Evolutionary conservation across 2,888 invertebrate genomes (phyloP).

Genomic region (Pristionchus fissidentatus): DNA sequence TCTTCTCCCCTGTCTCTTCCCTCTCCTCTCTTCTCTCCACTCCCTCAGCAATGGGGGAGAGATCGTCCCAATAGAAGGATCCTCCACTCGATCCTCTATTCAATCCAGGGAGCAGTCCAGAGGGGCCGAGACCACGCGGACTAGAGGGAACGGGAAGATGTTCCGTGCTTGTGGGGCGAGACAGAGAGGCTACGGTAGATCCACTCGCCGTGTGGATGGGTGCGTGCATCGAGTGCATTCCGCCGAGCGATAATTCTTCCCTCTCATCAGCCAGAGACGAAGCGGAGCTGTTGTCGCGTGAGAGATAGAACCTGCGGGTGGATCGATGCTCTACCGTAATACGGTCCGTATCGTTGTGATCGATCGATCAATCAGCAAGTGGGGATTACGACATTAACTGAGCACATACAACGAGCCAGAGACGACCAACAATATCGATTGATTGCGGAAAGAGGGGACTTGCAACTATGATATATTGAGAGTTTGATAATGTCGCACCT

Average conservation of each 20-base stretch:
- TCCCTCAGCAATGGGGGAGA: slow-evolving; percentile 53
- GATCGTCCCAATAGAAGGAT: slow-evolving; percentile 48
- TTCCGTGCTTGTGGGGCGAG: slow-evolving; percentile 35
- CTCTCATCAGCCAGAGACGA: slow-evolving; percentile 19
- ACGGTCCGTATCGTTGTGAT: not conserved
- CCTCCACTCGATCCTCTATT: not conserved
- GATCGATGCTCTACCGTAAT: slow-evolving; percentile 7
- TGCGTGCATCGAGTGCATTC: not conserved
- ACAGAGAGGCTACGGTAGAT: slow-evolving; percentile 14
- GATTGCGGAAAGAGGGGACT: not conserved
- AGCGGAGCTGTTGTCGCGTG: slow-evolving; percentile 40
- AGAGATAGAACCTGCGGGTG: slow-evolving; percentile 44
- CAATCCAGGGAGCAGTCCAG: not conserved
- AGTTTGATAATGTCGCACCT: slow-evolving; percentile 59
- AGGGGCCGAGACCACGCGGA: slow-evolving; percentile 15
- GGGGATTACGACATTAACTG: not conserved
- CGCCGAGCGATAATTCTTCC: not conserved
- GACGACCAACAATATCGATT: not conserved
- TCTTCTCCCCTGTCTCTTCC: slow-evolving; percentile 48
- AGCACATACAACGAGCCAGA: not conserved
- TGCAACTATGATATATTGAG: not conserved
- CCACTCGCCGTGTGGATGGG: not conserved
- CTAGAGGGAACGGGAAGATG: not conserved
- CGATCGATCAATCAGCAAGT: slow-evolving; percentile 8
- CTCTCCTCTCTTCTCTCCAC: slow-evolving; percentile 47